These are phyloP conservation scores for Orchesella flavescens DNA, from an alignment of 2,888 invertebrate species.

Conservation along the genomic window DNA sequence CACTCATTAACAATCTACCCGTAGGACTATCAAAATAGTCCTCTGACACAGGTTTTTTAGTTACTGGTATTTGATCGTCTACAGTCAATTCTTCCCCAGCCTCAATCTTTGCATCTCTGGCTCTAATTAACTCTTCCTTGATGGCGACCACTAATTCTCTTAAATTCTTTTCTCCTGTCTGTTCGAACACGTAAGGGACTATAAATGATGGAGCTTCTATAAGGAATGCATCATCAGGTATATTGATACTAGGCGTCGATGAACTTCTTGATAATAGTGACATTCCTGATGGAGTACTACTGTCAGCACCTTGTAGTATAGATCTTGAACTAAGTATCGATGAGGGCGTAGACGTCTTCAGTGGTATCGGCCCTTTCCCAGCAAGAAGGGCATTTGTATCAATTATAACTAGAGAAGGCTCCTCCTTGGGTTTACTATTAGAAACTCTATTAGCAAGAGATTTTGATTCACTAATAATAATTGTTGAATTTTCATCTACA, in stretches of 20 bases:
- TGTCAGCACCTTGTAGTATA: conserved; percentile 52
- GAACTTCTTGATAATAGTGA: conserved; percentile 69
- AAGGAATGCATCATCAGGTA: conserved; percentile 94
- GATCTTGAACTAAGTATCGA: conserved; percentile 41
- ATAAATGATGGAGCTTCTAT: conserved; percentile 94
- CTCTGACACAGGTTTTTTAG: conserved; percentile 72
- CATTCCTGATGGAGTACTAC: conserved; percentile 42
- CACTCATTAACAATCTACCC: conserved; percentile 92
- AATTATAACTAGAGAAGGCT: conserved; percentile 85
- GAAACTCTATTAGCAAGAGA: conserved; percentile 78
- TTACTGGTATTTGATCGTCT: conserved; percentile 72
- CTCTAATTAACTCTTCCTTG: conserved; percentile 72
- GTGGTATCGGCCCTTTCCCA: conserved; percentile 79
- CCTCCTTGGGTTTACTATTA: conserved; percentile 79
- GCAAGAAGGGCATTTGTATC: conserved; percentile 84
- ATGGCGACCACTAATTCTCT: conserved; percentile 72
- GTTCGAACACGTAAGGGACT: conserved; percentile 80
- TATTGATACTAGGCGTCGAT: conserved; percentile 75
- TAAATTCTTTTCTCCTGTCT: conserved; percentile 86
- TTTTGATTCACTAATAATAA: conserved; percentile 81
- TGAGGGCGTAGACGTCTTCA: conserved; percentile 67
- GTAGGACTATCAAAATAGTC: conserved; percentile 88
- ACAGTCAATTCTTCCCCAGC: conserved; percentile 71
- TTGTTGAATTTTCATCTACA: conserved; percentile 71
- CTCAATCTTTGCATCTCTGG: conserved; percentile 65